A percentile compares a stretch with the other conserved stretches of the same genome.
These are phyloP conservation scores for Malacoraja senta DNA, from an alignment of 2,797 vertebrate genomes.

Conservation along the genomic window DNA sequence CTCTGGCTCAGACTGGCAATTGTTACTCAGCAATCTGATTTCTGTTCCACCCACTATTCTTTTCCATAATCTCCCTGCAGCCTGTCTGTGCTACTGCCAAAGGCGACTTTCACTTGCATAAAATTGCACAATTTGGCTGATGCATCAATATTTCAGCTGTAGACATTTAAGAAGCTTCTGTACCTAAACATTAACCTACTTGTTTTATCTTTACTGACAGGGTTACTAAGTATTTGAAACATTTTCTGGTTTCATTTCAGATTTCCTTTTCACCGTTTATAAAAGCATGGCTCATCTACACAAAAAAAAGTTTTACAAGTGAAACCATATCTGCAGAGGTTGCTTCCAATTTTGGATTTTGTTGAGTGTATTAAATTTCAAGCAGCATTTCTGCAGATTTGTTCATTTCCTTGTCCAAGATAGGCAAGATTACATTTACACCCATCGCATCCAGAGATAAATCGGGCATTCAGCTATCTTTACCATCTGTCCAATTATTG, in stretches of 20 bases:
- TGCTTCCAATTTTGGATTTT: background rate
- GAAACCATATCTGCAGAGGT: background rate
- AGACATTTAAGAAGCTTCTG: background rate
- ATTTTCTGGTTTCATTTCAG: background rate
- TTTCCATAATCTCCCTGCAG: background rate
- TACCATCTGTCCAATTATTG: background rate
- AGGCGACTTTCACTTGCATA: background rate
- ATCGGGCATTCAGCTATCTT: background rate
- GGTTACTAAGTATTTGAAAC: background rate
- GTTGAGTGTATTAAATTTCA: background rate
- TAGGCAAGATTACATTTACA: background rate
- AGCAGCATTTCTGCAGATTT: background rate
- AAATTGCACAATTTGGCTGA: background rate
- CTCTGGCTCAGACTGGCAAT: background rate
- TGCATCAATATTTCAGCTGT: background rate
- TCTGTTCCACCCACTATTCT: background rate
- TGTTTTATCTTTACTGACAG: background rate
- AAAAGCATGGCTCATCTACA: background rate
- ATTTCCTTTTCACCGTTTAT: background rate
- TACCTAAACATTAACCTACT: background rate
- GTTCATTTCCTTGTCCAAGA: background rate
- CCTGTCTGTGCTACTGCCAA: background rate
- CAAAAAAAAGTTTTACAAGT: background rate
- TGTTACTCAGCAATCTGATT: background rate
- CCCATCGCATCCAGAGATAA: background rate